phyloP scores from a whole-genome alignment of 2,113 vertebrate genomes.

The Ptyas mucosa region DNA sequence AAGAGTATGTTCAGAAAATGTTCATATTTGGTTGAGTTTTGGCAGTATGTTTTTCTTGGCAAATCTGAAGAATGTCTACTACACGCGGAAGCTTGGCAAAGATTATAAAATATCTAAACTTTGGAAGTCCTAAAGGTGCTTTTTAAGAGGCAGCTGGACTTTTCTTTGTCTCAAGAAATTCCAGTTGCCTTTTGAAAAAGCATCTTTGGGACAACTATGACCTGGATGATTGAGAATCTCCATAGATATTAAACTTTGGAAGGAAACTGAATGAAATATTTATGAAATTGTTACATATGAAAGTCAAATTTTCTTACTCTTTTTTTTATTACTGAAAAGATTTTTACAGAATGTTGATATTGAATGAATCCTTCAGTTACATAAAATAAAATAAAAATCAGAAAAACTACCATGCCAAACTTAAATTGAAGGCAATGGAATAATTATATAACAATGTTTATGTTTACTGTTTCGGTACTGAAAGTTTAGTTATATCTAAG shows the following conservation, averaged over 20 bases:
- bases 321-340: background rate
- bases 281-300: constrained; percentile 15
- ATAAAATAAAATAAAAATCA: background rate
- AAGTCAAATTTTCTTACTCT: background rate
- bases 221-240: no score
- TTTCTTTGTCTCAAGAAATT: no score
- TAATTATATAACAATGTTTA: background rate
- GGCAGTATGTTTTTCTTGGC: constrained; percentile 47
- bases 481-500: background rate
- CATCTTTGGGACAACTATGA: no score
- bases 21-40: constrained; percentile 42
- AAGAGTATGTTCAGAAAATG: constrained; percentile 26
- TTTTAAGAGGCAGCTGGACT: no score
- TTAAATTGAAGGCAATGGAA: fast-evolving
- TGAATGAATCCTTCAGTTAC: background rate
- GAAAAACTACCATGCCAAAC: fast-evolving
- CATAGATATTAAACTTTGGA: background rate
- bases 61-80: constrained; percentile 42
- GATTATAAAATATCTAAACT: constrained; percentile 38
- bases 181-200: no score
- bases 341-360: fast-evolving
- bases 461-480: background rate
- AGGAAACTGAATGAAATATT: background rate
- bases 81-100: constrained; percentile 19
- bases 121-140: background rate